These are phyloP conservation scores for Nycteola revayana DNA, from an alignment of 2,888 invertebrate genomes.

Conservation along the genomic window DNA sequence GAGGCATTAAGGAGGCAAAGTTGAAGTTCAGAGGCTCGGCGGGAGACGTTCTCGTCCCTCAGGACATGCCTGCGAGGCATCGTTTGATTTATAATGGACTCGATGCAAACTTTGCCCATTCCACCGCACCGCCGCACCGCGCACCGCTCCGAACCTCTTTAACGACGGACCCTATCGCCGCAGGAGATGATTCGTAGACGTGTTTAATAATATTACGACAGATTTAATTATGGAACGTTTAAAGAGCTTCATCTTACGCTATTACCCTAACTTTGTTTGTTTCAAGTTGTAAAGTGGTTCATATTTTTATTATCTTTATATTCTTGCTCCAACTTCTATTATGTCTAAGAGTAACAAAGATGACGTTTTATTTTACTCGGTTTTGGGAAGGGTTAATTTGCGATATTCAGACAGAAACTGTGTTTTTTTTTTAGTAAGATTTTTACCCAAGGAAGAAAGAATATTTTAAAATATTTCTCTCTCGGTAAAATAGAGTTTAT, in stretches of 20 bases:
- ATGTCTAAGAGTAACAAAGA: neutral
- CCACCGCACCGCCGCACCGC: constrained; percentile 50
- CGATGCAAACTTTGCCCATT: constrained; percentile 80
- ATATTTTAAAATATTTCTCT: too few relatives aligned
- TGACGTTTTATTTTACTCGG: neutral
- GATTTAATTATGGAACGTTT: constrained; percentile 80
- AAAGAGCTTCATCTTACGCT: constrained; percentile 64
- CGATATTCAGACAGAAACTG: too few relatives aligned
- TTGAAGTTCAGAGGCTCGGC: constrained; percentile 70
- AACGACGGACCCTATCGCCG: constrained; percentile 78
- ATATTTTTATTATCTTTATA: constrained; percentile 29
- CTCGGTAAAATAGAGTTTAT: too few relatives aligned
- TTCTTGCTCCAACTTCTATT: constrained; percentile 9
- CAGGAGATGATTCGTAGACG: constrained; percentile 80
- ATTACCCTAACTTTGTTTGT: constrained; percentile 62
- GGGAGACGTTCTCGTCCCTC: constrained; percentile 75
- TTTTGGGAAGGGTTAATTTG: too few relatives aligned
- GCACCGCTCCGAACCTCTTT: constrained; percentile 74
- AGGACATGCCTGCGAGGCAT: constrained; percentile 79
- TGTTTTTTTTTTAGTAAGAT: too few relatives aligned
- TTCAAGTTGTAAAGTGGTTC: constrained; percentile 42
- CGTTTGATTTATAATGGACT: constrained; percentile 83
- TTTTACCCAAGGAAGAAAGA: too few relatives aligned
- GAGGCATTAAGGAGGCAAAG: constrained; percentile 78
- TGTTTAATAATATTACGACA: constrained; percentile 81